Evolutionary conservation across 2,113 vertebrate genomes (phyloP).

Genomic region (Vidua chalybeata): DNA sequence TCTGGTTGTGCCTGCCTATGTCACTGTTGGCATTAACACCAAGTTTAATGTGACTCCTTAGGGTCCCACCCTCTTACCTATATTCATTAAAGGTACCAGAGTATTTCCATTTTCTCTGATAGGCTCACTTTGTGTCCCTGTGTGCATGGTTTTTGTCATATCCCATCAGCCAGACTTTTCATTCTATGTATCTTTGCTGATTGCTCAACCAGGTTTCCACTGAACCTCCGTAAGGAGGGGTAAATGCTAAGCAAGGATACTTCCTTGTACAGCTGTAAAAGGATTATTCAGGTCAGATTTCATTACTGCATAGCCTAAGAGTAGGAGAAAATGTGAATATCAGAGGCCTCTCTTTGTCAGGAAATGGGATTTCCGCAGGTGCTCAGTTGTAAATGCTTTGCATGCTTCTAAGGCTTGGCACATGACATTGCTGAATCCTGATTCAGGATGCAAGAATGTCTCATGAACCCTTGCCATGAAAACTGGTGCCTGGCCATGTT

Average conservation of each 20-base stretch:
- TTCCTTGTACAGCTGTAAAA: background rate
- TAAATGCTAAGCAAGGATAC: background rate
- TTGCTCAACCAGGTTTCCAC: background rate
- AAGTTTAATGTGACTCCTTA: background rate
- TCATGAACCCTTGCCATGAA: constrained; percentile 28
- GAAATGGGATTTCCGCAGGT: constrained; percentile 63
- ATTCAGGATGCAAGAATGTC: constrained; percentile 64
- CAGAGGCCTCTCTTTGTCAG: constrained; percentile 22
- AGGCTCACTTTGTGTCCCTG: background rate
- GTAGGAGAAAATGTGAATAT: constrained; percentile 26
- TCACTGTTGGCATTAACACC: background rate
- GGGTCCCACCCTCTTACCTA: background rate
- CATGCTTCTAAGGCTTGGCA: constrained; percentile 38
- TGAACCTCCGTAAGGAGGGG: background rate
- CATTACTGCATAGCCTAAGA: background rate
- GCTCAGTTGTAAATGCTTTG: constrained; percentile 33
- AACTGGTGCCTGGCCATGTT: constrained; percentile 49
- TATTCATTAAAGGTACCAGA: background rate
- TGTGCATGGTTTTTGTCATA: background rate
- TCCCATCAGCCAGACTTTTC: background rate
- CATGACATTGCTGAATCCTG: constrained; percentile 19
- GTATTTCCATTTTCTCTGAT: background rate
- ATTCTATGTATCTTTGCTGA: background rate
- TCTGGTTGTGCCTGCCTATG: background rate
- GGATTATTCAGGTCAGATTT: background rate